phyloP scores from a whole-genome alignment of 2,888 invertebrate genomes.

The Sinopyrophorus schimmeli region DNA sequence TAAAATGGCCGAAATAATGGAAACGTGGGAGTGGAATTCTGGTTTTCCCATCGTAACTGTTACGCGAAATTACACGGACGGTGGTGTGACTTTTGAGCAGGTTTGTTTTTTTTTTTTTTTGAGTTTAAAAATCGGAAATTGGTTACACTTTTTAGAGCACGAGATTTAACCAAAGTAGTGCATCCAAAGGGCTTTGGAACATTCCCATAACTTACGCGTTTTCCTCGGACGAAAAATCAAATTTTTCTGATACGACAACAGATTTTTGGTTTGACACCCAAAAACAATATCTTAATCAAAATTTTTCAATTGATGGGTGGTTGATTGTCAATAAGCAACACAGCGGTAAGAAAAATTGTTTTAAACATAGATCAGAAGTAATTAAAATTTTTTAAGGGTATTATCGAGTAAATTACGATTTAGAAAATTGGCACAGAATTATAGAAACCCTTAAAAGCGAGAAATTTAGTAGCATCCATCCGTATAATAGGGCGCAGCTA shows the following conservation, averaged over 20 bases:
- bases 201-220: constrained; percentile 20
- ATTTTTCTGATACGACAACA: constrained; percentile 18
- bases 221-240: background rate
- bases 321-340: constrained; percentile 50
- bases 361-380: background rate
- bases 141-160: too few relatives aligned
- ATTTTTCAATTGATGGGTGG: constrained; percentile 26
- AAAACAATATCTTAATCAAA: background rate
- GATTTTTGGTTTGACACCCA: constrained; percentile 21
- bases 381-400: constrained; percentile 55
- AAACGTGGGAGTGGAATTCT: constrained; percentile 21
- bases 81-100: constrained; percentile 12
- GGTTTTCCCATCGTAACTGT: constrained; percentile 32
- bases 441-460: constrained; percentile 54
- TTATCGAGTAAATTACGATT: constrained; percentile 74
- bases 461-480: constrained; percentile 58
- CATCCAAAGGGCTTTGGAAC: constrained; percentile 9
- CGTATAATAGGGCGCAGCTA: constrained; percentile 72
- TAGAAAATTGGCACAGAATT: constrained; percentile 66
- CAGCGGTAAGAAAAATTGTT: constrained; percentile 8
- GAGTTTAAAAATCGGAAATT: background rate
- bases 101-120: constrained; percentile 3
- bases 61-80: constrained; percentile 12
- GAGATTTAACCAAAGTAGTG: background rate
- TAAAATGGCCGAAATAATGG: constrained; percentile 1